Percentiles rank a stretch among this genome's conserved stretches.
These are phyloP conservation scores for Numenius arquata DNA, from an alignment of 2,113 vertebrate species.

Conservation along the genomic window DNA sequence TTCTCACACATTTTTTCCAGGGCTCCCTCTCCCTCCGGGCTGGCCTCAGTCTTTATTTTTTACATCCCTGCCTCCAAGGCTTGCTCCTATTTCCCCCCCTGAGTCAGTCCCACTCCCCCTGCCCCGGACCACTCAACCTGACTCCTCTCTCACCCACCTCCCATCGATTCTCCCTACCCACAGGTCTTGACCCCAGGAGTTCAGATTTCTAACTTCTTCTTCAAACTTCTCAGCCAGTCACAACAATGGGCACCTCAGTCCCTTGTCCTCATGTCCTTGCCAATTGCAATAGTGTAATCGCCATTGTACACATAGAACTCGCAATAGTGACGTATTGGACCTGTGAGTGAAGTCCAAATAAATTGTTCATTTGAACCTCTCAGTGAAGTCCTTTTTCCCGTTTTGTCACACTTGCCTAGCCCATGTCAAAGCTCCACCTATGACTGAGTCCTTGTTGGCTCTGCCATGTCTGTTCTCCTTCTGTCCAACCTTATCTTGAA, in stretches of 20 bases:
- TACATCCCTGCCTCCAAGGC: not conserved
- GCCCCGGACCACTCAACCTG: fast-evolving
- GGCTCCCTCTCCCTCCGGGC: not conserved
- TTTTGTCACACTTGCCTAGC: too few species aligned
- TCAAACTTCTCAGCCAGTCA: not conserved
- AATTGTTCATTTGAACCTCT: too few species aligned
- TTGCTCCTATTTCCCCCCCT: not conserved
- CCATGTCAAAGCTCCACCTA: not conserved
- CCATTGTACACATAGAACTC: too few species aligned
- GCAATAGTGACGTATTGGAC: too few species aligned
- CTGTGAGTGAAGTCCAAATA: too few species aligned
- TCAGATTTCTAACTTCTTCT: not conserved
- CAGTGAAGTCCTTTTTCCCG: too few species aligned
- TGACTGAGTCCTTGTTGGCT: not conserved
- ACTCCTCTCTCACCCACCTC: not conserved
- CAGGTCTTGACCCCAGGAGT: not conserved
- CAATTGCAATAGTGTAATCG: too few species aligned
- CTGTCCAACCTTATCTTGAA: not conserved
- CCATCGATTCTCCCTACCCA: not conserved
- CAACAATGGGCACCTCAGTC: fast-evolving
- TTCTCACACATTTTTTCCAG: not conserved
- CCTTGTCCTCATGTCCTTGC: not conserved
- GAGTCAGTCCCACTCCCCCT: fast-evolving
- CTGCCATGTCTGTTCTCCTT: not conserved
- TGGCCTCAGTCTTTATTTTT: not conserved